Base-by-base conservation (phyloP, 2,113 vertebrate species). In the Nesogale talazaci region DNA sequence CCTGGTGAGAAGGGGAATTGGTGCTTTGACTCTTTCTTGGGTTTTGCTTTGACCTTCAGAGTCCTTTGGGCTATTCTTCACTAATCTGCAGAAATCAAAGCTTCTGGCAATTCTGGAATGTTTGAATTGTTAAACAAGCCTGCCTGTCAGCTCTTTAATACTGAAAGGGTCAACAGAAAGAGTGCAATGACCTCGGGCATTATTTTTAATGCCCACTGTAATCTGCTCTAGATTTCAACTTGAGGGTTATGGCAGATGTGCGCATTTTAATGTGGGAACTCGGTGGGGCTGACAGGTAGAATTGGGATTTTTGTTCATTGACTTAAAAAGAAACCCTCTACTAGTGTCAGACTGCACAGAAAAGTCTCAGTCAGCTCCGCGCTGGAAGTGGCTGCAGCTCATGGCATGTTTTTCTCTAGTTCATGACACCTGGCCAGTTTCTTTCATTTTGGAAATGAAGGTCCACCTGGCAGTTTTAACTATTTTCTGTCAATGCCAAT, bases 31-130 rank as follows among this genome's bases (percentile, higher is more conserved):
- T 97, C 52, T 90, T 96, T 96, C 95, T 95, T 96, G 85, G 90
- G 88, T 84, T 97, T 82, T 97, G 84, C 89, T 96, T 97, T 97
- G 92, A 96, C 95, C 97, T 96, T 88, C n/a, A 42, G 95, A 63
- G 70, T 97, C 97, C 95, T 98, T 96, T 96, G 92, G 95, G 97
- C 97, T 97, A 97, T 97, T 97, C 95, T 97, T 97, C 97, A 97
- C 97, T 97, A 97, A 97, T 97, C 95, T 97, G 95, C 97, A 97
- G 96, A 96, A 98, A 97, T 97, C 93, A 96, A 90, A 97, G 96
- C 91, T 98, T 97, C 93, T 98, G 97, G 96, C 92, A 96, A 76
- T 96, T 97, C 94, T 86, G 93, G 77, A 77, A 76, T 96, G 42
- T 97, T 97, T 97, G 97, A 98, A 96, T 97, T 95, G 86, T 96